Evolutionary conservation across 2,888 invertebrate species (phyloP), one percentile per base, ranked within the genome.

Genomic region (Chirona hameri): DNA sequence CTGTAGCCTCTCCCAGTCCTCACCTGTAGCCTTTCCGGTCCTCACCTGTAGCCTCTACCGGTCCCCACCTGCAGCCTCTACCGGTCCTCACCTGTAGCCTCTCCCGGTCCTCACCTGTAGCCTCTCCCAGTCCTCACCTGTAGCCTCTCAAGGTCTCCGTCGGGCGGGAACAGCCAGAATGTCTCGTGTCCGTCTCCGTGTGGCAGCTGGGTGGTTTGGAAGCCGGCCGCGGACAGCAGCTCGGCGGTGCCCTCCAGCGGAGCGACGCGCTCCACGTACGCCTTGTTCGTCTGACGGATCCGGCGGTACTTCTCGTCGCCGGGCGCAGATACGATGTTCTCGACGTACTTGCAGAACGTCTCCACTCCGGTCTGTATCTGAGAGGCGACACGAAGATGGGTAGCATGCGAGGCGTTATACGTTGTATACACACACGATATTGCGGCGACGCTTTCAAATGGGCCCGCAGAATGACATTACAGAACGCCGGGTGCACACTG

Each of bases 221-320:
- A 98, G 0, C 98, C 98, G 14, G 94, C 94, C 0, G 95, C 95
- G 84, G 91, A 88, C 0, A 98, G 88, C 84, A 98, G 92, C 86
- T 97, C 95, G 86, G 92, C 89, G 0, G 95, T 91, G 0, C 97
- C 97, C 86, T 95, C 93, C 52, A 96, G 89, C 0, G 92, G 91
- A 27, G 91, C 90, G 0, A 98, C 95, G 87, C 94, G 92, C 82
- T 97, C 97, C 86, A 91, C 90, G 87, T 95, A 97, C 52, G 89
- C 89, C 90, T 93, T 93, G 88, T 98, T 98, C 5, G 92, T 91
- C 90, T 94, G 91, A 85, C 97, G 91, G 82, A 99, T 97, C 89
- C 94, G 95, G 86, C 93, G 93, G 88, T 92, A 99, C 87, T 98
- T 99, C 84, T 94, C 93, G 86, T 97, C 96, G 0, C 91, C 91